Evolutionary conservation across 2,113 vertebrate genomes (phyloP), one percentile per base, ranked within the genome.

Genomic region (Percina caprodes): DNA sequence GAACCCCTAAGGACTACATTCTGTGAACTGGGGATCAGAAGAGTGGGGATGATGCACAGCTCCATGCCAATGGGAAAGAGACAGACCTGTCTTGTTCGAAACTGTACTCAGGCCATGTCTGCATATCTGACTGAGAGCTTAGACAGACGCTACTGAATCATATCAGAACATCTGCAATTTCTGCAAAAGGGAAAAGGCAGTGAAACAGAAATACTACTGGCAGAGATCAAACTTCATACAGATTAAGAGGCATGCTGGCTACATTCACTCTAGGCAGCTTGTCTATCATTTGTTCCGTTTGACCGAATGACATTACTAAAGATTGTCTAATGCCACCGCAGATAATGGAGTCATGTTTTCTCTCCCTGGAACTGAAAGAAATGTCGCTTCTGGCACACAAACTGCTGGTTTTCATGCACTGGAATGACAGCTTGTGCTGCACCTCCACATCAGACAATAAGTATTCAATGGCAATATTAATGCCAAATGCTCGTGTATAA

Each of bases 91-190:
- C 86, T 83, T 66, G 46, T 62, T 74, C 80, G 84, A 83, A 82
- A 75, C 52, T 65, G 77, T 21, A 58, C 74, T 35, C 58, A 33
- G 59, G 69, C 72, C 30, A 24, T 63, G 78, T 84, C 80, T 82
- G 85, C 84, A 76, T 85, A 86, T 86, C 80, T 83, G 86, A 90
- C 84, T 70, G 84, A 82, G 79, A 61, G 73, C 75, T 74, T 67
- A 84, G 82, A 87, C 82, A 71, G 82, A 83, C 59, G n/a, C 60
- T 19, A 35, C 79, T 82, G 88, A 91, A 90, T 88, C 84, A 56
- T 80, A 90, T 92, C 87, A 51, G 62, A 78, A 84, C 82, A 73
- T 89, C 83, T 90, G 86, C 77, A 89, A 83, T 85, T 86, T 82
- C 79, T 62, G 76, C 74, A 54, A 60, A 89, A 82, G 82, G 69